These are phyloP conservation scores for Xiphophorus hellerii DNA, from an alignment of 2,113 vertebrate species.

Conservation along the genomic window DNA sequence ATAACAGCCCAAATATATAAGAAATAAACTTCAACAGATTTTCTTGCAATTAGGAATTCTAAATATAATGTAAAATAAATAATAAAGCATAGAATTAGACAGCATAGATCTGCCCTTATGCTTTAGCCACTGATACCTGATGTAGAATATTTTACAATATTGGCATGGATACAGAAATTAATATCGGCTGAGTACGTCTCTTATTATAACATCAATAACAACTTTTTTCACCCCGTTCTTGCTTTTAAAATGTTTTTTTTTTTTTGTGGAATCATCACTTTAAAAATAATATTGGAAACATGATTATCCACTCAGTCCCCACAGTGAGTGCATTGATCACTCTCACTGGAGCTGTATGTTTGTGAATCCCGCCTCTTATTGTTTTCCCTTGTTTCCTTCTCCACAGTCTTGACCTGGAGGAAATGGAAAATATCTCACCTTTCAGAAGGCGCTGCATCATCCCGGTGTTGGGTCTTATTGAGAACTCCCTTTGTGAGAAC, in stretches of 20 bases:
- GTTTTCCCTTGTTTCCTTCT: constrained; percentile 14
- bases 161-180: no score
- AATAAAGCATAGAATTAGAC: no score
- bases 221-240: neutral
- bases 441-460: constrained; percentile 94
- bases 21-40: no score
- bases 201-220: no score
- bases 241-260: neutral
- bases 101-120: no score
- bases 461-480: constrained; percentile 92
- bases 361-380: neutral
- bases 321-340: neutral
- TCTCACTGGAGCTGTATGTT: neutral
- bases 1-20: no score
- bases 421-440: constrained; percentile 88
- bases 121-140: no score
- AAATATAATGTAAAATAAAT: no score
- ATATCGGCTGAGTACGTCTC: no score
- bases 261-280: neutral
- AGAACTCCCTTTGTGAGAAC: constrained; percentile 94
- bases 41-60: no score
- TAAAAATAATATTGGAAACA: neutral
- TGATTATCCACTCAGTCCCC: neutral
- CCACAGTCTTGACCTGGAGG: constrained; percentile 91
- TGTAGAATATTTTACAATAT: no score